A percentile compares a stretch with the other conserved stretches of the same genome.
Conservation (phyloP, 2,888 invertebrate genomes). For the Lasioglossum morio region DNA sequence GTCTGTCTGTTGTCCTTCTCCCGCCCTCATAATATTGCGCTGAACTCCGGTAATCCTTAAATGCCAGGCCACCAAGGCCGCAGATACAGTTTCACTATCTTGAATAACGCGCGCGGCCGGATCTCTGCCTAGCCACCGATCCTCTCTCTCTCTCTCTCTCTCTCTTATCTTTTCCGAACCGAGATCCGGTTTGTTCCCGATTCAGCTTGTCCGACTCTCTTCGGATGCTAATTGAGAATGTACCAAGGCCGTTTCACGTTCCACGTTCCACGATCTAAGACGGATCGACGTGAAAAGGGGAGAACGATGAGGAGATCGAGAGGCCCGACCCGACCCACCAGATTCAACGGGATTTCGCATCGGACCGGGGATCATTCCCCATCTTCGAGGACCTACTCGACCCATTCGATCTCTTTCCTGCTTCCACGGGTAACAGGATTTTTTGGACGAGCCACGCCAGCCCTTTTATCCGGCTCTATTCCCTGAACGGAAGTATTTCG, state of each 20-base stretch:
- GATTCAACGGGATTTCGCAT: slow-evolving; percentile 35
- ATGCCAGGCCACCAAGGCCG: slow-evolving; percentile 70
- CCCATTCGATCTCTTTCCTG: slow-evolving; percentile 30
- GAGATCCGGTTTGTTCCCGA: background rate
- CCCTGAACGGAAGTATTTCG: slow-evolving; percentile 27
- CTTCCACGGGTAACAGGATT: slow-evolving; percentile 42
- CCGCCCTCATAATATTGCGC: slow-evolving; percentile 79
- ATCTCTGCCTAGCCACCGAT: slow-evolving; percentile 9
- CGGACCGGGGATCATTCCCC: slow-evolving; percentile 29
- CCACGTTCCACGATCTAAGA: slow-evolving; percentile 22
- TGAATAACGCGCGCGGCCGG: slow-evolving; percentile 63
- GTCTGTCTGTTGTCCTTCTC: slow-evolving; percentile 62
- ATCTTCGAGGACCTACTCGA: slow-evolving; percentile 37
- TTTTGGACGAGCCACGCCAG: slow-evolving; percentile 23
- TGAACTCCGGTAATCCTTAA: slow-evolving; percentile 83
- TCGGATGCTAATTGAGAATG: slow-evolving; percentile 67
- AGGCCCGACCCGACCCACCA: background rate
- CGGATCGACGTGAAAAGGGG: slow-evolving; percentile 30
- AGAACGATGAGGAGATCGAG: slow-evolving; percentile 29
- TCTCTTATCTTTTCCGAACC: slow-evolving; percentile 14
- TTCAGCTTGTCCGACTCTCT: slow-evolving; percentile 30
- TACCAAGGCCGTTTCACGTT: slow-evolving; percentile 19
- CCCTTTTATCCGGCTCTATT: slow-evolving; percentile 39
- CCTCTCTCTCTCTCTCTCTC: background rate
- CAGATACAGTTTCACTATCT: slow-evolving; percentile 75